Conservation (phyloP, 64 coral and sea anemone species). For the Stichodactyla helianthus region DNA sequence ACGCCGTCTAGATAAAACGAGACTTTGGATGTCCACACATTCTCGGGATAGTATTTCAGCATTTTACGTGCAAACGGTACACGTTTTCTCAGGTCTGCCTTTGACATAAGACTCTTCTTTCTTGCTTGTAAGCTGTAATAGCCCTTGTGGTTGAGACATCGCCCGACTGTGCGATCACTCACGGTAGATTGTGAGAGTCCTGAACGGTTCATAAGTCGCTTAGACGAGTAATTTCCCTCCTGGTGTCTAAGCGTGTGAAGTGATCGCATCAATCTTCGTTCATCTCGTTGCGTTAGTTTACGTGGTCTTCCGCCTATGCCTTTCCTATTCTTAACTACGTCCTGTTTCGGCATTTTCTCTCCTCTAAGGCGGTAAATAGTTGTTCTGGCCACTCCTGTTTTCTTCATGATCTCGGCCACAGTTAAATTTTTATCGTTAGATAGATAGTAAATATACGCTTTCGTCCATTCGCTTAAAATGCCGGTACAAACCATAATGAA, state of each 20-base stretch:
- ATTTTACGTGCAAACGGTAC: conserved; percentile 32
- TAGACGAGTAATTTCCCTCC: background rate
- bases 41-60: background rate
- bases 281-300: conserved; percentile 30
- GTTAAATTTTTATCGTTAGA: no score
- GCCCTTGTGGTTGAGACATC: background rate
- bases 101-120: conserved; percentile 8
- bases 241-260: background rate
- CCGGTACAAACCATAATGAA: no score
- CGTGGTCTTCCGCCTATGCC: background rate
- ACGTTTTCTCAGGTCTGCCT: conserved; percentile 4
- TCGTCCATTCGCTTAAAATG: no score
- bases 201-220: background rate
- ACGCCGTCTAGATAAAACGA: conserved; percentile 12
- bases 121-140: conserved; percentile 24
- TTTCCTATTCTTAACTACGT: background rate
- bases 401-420: no score
- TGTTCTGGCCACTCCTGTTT: conserved; percentile 10
- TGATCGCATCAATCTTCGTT: background rate
- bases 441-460: no score
- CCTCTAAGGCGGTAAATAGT: background rate
- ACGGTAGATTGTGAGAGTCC: background rate
- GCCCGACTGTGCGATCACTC: background rate
- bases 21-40: background rate
- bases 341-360: background rate